Conservation (phyloP, 2,797 vertebrate genomes). For the Rhodeus uyekii region DNA sequence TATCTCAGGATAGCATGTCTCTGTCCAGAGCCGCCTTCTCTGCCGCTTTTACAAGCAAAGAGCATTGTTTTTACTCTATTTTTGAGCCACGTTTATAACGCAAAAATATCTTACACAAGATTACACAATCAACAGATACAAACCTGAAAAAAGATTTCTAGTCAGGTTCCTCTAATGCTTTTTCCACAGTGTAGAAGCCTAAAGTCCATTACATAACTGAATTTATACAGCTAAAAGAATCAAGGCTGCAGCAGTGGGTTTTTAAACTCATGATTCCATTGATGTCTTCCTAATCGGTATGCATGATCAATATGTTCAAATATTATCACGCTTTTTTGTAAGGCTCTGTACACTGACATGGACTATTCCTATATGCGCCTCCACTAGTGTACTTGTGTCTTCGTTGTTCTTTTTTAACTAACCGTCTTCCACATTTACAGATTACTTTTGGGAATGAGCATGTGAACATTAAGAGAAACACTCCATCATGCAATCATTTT, state of each 20-base stretch:
- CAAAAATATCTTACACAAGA: not conserved
- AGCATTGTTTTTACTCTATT: not conserved
- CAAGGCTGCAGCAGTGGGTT: not conserved
- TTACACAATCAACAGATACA: not conserved
- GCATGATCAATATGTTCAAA: constrained; percentile 4
- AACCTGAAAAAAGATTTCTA: not conserved
- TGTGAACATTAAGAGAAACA: constrained; percentile 29
- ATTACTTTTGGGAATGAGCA: not conserved
- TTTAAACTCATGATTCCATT: not conserved
- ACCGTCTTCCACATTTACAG: constrained; percentile 14
- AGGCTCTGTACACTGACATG: constrained; percentile 25
- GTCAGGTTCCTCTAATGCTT: not conserved
- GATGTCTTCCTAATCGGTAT: not conserved
- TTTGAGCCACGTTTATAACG: not conserved
- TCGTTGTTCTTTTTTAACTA: not conserved
- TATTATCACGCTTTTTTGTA: not conserved
- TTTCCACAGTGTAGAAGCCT: not conserved
- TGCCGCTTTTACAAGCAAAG: too few species aligned
- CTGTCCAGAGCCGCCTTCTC: constrained; percentile 47
- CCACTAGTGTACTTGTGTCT: not conserved
- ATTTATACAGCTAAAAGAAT: not conserved
- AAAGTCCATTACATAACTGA: not conserved
- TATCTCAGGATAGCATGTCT: constrained; percentile 41
- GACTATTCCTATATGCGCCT: not conserved
- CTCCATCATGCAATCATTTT: not conserved